A percentile compares a stretch with the other conserved stretches of the same genome.
Evolutionary conservation across 1,140 invertebrate species (phyloP).

Genomic region (Drosophila repleta): DNA sequence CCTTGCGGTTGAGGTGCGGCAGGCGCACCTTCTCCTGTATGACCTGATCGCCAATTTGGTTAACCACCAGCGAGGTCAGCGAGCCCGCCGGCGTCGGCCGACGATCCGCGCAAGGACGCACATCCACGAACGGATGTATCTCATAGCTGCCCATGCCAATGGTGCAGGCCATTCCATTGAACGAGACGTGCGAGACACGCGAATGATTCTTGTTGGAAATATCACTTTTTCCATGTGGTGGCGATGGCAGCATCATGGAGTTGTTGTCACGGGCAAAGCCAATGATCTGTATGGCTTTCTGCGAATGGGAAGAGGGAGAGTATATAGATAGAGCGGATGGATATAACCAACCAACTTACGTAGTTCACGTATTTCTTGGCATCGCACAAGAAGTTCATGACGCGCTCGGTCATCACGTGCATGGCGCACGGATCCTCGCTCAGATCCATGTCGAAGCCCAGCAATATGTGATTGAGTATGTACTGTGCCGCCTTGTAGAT

Average conservation of each 20-base stretch:
- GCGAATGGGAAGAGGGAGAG: not conserved
- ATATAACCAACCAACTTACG: conserved; percentile 42
- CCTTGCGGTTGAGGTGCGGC: conserved; percentile 62
- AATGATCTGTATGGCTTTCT: conserved; percentile 76
- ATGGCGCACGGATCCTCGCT: conserved; percentile 61
- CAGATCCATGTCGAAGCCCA: conserved; percentile 62
- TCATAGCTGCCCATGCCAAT: conserved; percentile 78
- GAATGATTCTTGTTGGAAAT: conserved; percentile 38
- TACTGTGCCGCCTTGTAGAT: conserved; percentile 80
- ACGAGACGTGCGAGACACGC: conserved; percentile 70
- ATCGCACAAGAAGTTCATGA: conserved; percentile 68
- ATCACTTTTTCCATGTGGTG: not conserved
- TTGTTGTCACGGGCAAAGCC: conserved; percentile 57
- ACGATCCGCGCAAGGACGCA: conserved; percentile 56
- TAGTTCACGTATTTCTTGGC: conserved; percentile 76
- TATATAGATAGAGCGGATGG: too few relatives aligned
- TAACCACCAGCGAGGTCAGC: conserved; percentile 66
- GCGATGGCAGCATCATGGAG: conserved; percentile 49
- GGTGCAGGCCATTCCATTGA: conserved; percentile 61
- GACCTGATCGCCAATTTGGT: conserved; percentile 58
- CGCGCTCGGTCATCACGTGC: conserved; percentile 43
- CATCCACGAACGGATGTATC: conserved; percentile 76
- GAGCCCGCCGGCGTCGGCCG: conserved; percentile 75
- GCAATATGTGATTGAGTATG: conserved; percentile 68
- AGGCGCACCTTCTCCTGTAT: conserved; percentile 53